phyloP scores from a whole-genome alignment of 2,888 invertebrate species.

The Eremobia ochroleuca region DNA sequence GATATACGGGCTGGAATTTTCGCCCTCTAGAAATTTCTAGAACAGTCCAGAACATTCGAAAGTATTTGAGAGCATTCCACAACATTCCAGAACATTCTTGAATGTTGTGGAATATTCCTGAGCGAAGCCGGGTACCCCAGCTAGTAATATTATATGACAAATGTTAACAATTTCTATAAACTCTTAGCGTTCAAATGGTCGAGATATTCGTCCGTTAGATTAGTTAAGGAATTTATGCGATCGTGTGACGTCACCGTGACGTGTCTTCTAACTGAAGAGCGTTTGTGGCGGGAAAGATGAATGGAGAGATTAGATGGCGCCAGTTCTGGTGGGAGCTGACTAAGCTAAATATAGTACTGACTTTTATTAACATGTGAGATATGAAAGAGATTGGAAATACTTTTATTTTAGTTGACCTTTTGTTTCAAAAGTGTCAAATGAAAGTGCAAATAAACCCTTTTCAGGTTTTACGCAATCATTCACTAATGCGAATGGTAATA shows the following conservation, averaged over 20 bases:
- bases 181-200: neutral
- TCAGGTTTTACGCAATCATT: neutral
- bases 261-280: conserved; percentile 39
- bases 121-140: too few species aligned
- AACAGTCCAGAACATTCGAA: too few species aligned
- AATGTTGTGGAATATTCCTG: too few species aligned
- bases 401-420: neutral
- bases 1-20: too few species aligned
- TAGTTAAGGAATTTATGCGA: conserved; percentile 29
- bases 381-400: neutral
- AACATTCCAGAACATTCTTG: too few species aligned
- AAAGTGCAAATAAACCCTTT: neutral
- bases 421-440: neutral
- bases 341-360: conserved; percentile 25
- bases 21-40: too few species aligned
- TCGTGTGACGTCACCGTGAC: conserved; percentile 46
- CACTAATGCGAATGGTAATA: neutral
- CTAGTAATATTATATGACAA: neutral
- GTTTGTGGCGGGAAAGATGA: conserved; percentile 49
- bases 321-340: conserved; percentile 28
- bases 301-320: conserved; percentile 45
- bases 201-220: conserved; percentile 18
- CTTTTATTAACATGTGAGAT: conserved; percentile 7
- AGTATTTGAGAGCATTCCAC: too few species aligned
- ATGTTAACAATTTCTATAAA: neutral